Conservation (phyloP, 2,888 invertebrate species). For the Uropetala carovei region DNA sequence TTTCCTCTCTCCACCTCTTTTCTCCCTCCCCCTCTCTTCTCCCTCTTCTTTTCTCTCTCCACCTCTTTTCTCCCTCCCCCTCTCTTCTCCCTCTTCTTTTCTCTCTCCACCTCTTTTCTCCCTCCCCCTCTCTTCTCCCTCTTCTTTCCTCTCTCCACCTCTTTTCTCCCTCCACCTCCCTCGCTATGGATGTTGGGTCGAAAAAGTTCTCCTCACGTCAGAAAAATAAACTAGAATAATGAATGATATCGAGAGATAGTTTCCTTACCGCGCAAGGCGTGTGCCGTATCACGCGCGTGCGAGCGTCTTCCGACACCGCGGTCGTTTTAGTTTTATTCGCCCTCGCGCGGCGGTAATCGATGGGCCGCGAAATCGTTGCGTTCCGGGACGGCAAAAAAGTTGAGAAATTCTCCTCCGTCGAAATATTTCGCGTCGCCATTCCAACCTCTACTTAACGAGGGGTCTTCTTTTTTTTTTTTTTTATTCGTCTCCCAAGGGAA, state of each 20-base stretch:
- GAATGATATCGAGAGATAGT: too few species aligned
- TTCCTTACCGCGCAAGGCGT: too few species aligned
- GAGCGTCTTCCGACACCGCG: too few species aligned
- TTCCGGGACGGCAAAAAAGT: background rate
- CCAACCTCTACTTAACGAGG: background rate
- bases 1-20: background rate
- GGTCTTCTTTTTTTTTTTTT: background rate
- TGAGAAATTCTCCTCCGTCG: background rate
- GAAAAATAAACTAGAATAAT: background rate
- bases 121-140: too few species aligned
- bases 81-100: background rate
- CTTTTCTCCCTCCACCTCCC: background rate
- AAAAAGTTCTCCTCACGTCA: background rate
- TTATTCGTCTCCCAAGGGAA: background rate
- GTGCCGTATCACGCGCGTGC: too few species aligned
- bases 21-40: too few species aligned
- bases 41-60: background rate
- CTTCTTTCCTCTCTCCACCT: background rate
- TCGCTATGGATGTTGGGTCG: background rate
- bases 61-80: too few species aligned
- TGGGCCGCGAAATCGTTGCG: background rate
- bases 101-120: background rate
- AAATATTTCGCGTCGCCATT: background rate
- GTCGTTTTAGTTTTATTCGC: too few species aligned
- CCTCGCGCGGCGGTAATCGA: background rate